A percentile compares a stretch with the other conserved stretches of the same genome.
These are phyloP conservation scores for Coenobita brevimanus DNA, from an alignment of 1,140 invertebrate genomes.

Conservation along the genomic window DNA sequence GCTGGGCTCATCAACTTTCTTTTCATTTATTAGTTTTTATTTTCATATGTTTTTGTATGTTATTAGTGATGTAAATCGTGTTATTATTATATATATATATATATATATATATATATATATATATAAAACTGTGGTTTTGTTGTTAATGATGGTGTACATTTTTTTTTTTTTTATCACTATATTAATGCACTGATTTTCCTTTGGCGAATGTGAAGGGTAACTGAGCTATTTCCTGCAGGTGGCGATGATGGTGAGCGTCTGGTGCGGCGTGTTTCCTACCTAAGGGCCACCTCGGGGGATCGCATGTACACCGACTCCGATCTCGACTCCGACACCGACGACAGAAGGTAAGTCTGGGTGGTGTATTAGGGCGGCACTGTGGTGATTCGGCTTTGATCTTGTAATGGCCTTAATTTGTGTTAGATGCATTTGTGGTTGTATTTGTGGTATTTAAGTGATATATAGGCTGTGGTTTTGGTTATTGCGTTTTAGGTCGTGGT, in stretches of 20 bases:
- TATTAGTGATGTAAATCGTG: no score
- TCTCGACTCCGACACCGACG: constrained; percentile 65
- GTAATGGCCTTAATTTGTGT: no score
- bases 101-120: constrained; percentile 5
- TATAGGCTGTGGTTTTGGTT: no score
- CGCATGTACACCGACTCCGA: constrained; percentile 72
- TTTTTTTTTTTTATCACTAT: not conserved
- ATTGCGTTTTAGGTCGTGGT: no score
- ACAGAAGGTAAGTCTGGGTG: constrained; percentile 23
- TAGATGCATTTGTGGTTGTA: no score
- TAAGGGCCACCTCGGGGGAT: constrained; percentile 84
- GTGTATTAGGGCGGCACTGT: not conserved
- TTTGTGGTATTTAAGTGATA: no score
- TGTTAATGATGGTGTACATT: not conserved
- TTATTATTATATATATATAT: not conserved
- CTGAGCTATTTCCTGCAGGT: no score
- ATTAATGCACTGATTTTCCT: constrained; percentile 28
- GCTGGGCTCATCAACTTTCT: no score
- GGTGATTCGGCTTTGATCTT: not conserved
- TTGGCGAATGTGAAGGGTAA: no score
- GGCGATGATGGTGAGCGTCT: constrained; percentile 86
- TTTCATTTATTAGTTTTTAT: no score
- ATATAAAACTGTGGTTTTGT: not conserved
- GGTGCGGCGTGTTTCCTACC: constrained; percentile 90
- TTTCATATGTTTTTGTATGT: no score